Evolutionary conservation across 2,113 vertebrate species (phyloP).

Genomic region (Colossoma macropomum): DNA sequence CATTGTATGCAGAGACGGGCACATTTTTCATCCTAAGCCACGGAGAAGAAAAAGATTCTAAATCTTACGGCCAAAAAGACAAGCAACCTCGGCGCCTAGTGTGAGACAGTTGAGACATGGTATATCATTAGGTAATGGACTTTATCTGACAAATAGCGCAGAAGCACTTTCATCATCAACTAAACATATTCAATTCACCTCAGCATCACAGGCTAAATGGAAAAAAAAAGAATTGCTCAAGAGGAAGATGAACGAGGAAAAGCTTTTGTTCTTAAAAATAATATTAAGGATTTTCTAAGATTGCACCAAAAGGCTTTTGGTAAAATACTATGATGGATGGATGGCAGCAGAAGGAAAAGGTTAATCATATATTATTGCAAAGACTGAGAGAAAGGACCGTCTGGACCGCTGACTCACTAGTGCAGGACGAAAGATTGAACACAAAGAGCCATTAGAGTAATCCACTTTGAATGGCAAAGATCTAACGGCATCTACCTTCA

Average conservation of each 20-base stretch:
- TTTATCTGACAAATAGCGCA: constrained; percentile 42
- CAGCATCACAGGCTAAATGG: constrained; percentile 8
- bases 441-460: constrained; percentile 50
- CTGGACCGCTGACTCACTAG: constrained; percentile 58
- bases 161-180: constrained; percentile 28
- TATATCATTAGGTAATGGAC: constrained; percentile 60
- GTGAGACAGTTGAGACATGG: constrained; percentile 21
- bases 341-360: constrained; percentile 1
- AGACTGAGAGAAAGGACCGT: constrained; percentile 8
- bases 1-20: constrained; percentile 20
- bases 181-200: constrained; percentile 27
- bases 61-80: constrained; percentile 25
- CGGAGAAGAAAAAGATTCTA: constrained; percentile 6
- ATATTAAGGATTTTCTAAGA: neutral
- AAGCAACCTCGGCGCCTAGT: neutral
- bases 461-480: constrained; percentile 51
- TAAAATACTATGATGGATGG: neutral
- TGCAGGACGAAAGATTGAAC: constrained; percentile 41
- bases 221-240: neutral
- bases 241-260: neutral
- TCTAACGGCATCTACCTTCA: constrained; percentile 49
- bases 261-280: neutral
- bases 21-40: constrained; percentile 6
- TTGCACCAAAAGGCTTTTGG: neutral
- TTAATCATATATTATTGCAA: constrained; percentile 34